These are phyloP conservation scores for Lordiphosa clarofinis DNA, from an alignment of 1,140 invertebrate species.

Conservation along the genomic window DNA sequence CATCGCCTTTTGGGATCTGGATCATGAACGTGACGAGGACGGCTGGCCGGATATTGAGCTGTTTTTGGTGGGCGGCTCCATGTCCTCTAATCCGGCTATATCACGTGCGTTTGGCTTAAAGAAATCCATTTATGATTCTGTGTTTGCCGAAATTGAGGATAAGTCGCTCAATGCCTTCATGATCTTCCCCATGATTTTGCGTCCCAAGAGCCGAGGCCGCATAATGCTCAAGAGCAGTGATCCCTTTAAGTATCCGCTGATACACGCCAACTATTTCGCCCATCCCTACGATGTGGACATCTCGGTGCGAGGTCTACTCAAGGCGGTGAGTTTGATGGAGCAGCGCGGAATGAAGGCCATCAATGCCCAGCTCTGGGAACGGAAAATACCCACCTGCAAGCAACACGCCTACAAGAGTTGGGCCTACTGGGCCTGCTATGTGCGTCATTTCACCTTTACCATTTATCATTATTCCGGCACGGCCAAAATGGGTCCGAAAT, in stretches of 20 bases:
- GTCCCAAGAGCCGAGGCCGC: slow-evolving; percentile 87
- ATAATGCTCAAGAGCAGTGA: slow-evolving; percentile 85
- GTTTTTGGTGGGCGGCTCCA: slow-evolving; percentile 83
- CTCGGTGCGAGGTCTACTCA: slow-evolving; percentile 83
- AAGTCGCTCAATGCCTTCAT: slow-evolving; percentile 81
- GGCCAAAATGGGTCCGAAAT: slow-evolving; percentile 89
- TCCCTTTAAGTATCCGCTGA: slow-evolving; percentile 88
- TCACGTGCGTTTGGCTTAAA: slow-evolving; percentile 82
- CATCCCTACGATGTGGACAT: slow-evolving; percentile 84
- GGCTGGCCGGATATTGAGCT: slow-evolving; percentile 89
- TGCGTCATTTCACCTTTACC: slow-evolving; percentile 84
- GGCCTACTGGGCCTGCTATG: slow-evolving; percentile 87
- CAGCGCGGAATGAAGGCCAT: slow-evolving; percentile 83
- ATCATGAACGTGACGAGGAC: slow-evolving; percentile 83
- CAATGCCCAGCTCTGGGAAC: slow-evolving; percentile 82
- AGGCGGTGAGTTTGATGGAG: slow-evolving; percentile 82
- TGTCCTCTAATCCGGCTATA: slow-evolving; percentile 81
- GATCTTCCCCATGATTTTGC: slow-evolving; percentile 86
- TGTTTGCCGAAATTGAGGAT: slow-evolving; percentile 81
- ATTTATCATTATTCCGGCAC: slow-evolving; percentile 91
- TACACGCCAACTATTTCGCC: slow-evolving; percentile 89
- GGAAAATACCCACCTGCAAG: slow-evolving; percentile 84
- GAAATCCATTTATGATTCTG: slow-evolving; percentile 81
- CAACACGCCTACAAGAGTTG: slow-evolving; percentile 84
- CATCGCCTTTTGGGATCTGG: slow-evolving; percentile 87